Base-by-base conservation (phyloP, 2,888 invertebrate species). In the Pinctada fucata region DNA sequence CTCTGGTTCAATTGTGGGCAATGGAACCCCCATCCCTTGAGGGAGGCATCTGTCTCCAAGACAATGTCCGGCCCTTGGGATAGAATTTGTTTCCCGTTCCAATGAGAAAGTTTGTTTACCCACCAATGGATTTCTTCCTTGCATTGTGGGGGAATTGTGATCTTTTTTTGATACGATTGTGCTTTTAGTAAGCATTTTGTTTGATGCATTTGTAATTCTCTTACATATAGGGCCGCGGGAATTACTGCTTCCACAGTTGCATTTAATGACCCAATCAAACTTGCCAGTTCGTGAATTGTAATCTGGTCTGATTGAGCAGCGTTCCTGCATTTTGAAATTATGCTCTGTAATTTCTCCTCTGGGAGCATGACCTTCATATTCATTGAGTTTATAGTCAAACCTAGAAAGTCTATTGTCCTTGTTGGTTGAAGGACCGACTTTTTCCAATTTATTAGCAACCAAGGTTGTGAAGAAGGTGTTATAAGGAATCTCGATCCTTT, bases 381-480 rank as follows among this genome's bases (percentile, higher is more conserved):
- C 31, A 74, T 51, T 31, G 74, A 31, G 31, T 31, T 31, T 31
- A 31, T 31, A 31, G 31, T 31, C 31, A 74, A 66, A 74, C 74
- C 74, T 31, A 72, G 58, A 64, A 63, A 72, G 3, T 72, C 47
- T 63, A 63, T 8, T 72, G 45, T 45, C 64, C 65, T 64, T 31
- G 45, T 64, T 48, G 74, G 74, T 16, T 5, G 48, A 49, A 66
- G 50, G 10, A 74, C 67, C n/a, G 66, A 74, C 66, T 74, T 74
- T 66, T 49, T 49, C 6, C 13, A 58, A 58, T 58, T 6, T 58
- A 58, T 58, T 10, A 10, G 6, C 58, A 0, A 58, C 8, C 58
- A 10, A 10, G 13, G 13, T 13, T 31, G 31, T 31, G 31, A 31
- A 1, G 31, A 31, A 31, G 31, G 31, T 31, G 31, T 31, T 1